These are phyloP conservation scores for Mesodorylaimus sp. DNA, from an alignment of 2,888 invertebrate genomes.

Conservation along the genomic window DNA sequence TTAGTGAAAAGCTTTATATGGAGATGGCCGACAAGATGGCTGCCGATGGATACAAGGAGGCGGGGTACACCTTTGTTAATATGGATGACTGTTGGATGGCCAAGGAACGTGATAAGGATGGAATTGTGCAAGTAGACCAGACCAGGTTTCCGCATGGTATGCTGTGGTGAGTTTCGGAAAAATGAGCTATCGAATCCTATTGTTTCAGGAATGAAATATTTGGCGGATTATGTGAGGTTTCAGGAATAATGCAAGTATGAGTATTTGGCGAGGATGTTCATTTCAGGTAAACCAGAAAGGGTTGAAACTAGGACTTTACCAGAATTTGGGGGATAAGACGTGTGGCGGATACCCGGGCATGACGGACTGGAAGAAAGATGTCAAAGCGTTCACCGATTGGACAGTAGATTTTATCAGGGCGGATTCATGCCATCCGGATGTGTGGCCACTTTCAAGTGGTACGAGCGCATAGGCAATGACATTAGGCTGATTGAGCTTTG, in stretches of 20 bases:
- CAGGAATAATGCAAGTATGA: no score
- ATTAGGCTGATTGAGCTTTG: no score
- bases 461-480: slow-evolving; percentile 5
- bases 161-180: no score
- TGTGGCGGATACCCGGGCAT: slow-evolving; percentile 91
- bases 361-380: slow-evolving; percentile 65
- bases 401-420: slow-evolving; percentile 82
- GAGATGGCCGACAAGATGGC: slow-evolving; percentile 50
- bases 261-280: no score
- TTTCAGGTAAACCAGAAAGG: slow-evolving; percentile 71
- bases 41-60: slow-evolving; percentile 26
- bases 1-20: slow-evolving; percentile 67
- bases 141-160: slow-evolving; percentile 61
- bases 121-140: slow-evolving; percentile 62
- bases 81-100: slow-evolving; percentile 67
- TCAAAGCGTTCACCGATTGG: slow-evolving; percentile 81
- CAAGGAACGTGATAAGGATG: slow-evolving; percentile 49
- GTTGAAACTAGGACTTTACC: slow-evolving; percentile 87
- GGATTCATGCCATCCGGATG: slow-evolving; percentile 85
- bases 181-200: no score
- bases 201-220: slow-evolving; percentile 31
- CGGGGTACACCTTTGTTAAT: slow-evolving; percentile 31
- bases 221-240: slow-evolving; percentile 22
- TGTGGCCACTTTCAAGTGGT: slow-evolving; percentile 37
- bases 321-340: slow-evolving; percentile 87